Base-by-base conservation (phyloP, 92 coral and sea anemone genomes). In the Epizoanthus ramosus region DNA sequence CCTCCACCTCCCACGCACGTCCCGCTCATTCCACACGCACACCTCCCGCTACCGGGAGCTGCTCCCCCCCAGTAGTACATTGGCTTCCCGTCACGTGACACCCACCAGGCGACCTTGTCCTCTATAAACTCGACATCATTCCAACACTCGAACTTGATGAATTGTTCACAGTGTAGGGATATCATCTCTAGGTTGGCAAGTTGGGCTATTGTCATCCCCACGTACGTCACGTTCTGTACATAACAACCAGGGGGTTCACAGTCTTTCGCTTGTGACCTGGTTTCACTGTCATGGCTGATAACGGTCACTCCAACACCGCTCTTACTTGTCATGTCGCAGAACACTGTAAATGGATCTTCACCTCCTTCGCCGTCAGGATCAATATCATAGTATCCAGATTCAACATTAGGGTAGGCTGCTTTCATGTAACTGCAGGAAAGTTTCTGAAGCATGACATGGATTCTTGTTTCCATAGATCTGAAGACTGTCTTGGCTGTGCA, bases 231-330 rank as follows among this genome's bases (percentile, higher is more conserved):
- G 31, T 74, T 58, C 3, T 60, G 80, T 17, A 9, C 18, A 53
- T 74, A 50, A n/a, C 63, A 53, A 23, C 80, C 80, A 53, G 33
- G 31, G 9, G 8, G 15, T 9, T 52, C 43, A 23, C 63, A 74
- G 16, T 33, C 33, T 6, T 43, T 25, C 21, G 73, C 73, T n/a
- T 6, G 68, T 23, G 71, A 25, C 59, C 81, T 73, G 21, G 17
- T n/a, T 74, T 84, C 83, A 74, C 73, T 67, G 68, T 85, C 76
- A 74, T 85, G 88, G 16, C 84, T 54, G 21, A 85, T 53, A 61
- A 12, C 82, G 19, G 88, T 85, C 69, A 79, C 71, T 47, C 83
- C 71, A 8, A 68, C 73, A 16, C 47, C 14, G 33, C 14, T 23
- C 50, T 16, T 54, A 9, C 68, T 43, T 24, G 50, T 85, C 88